These are phyloP conservation scores for Acanthiza pusilla DNA, from an alignment of 2,797 vertebrate species.

Conservation along the genomic window DNA sequence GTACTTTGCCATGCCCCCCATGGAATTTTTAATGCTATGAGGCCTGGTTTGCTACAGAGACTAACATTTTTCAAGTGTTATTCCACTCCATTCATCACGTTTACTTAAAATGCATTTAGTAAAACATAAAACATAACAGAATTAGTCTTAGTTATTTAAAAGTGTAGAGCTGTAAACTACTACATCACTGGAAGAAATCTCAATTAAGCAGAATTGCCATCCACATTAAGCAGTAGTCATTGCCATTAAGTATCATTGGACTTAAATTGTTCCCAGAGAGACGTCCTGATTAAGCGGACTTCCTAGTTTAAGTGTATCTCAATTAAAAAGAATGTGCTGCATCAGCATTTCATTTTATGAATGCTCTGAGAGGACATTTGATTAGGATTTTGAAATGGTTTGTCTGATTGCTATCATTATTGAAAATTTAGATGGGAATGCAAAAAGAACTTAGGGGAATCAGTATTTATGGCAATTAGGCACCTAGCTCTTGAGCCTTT, in stretches of 20 bases:
- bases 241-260: conserved; percentile 65
- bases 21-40: not conserved
- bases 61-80: not conserved
- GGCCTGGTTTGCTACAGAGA: not conserved
- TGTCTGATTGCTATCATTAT: conserved; percentile 46
- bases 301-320: conserved; percentile 56
- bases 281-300: conserved; percentile 54
- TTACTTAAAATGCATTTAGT: conserved; percentile 36
- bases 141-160: conserved; percentile 56
- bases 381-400: conserved; percentile 54
- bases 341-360: conserved; percentile 57
- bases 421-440: conserved; percentile 43
- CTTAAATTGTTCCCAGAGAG: conserved; percentile 62
- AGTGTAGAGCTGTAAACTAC: conserved; percentile 39
- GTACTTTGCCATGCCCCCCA: not conserved
- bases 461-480: not conserved
- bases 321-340: conserved; percentile 49
- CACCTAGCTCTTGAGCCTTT: not conserved
- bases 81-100: not conserved
- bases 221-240: conserved; percentile 61
- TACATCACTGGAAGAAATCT: conserved; percentile 42
- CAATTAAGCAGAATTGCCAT: conserved; percentile 63
- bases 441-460: not conserved
- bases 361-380: conserved; percentile 35
- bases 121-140: conserved; percentile 35